A percentile compares a stretch with the other conserved stretches of the same genome.
Evolutionary conservation across 2,113 vertebrate genomes (phyloP).

Genomic region (cattle (Bos taurus)): DNA sequence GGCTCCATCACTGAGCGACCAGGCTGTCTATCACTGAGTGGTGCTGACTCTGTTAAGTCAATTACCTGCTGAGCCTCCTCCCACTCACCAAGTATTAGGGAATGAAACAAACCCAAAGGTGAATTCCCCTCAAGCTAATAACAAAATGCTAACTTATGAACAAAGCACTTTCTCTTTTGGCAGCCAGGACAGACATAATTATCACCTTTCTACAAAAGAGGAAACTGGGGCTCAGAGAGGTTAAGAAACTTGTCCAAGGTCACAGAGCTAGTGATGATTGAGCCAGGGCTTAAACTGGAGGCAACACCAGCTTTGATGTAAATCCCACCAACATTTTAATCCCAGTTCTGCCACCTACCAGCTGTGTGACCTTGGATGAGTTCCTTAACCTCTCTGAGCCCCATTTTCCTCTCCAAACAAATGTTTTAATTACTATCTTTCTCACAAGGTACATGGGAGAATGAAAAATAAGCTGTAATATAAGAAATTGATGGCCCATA

Average conservation of each 20-base stretch:
- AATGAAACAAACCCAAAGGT: neutral
- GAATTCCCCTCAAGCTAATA: neutral
- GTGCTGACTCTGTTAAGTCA: neutral
- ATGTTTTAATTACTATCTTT: neutral
- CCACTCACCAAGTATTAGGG: neutral
- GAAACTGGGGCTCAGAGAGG: neutral
- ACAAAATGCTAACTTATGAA: neutral
- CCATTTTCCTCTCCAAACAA: neutral
- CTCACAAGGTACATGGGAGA: neutral
- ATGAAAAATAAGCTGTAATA: neutral
- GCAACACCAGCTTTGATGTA: neutral
- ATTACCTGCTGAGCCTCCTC: neutral
- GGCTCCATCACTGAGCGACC: neutral
- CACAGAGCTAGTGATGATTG: neutral
- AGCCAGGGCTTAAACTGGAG: neutral
- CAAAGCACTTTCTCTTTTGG: neutral
- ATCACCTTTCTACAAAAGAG: neutral
- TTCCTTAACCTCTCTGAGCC: neutral
- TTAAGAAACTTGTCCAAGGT: neutral
- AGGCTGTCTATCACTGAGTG: fast-evolving
- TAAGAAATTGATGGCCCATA: neutral
- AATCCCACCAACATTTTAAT: neutral
- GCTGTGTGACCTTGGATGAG: neutral
- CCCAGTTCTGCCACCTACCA: neutral
- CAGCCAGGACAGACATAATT: neutral